These are phyloP conservation scores for Ictalurus punctatus DNA, from an alignment of 2,113 vertebrate genomes.

Conservation along the genomic window DNA sequence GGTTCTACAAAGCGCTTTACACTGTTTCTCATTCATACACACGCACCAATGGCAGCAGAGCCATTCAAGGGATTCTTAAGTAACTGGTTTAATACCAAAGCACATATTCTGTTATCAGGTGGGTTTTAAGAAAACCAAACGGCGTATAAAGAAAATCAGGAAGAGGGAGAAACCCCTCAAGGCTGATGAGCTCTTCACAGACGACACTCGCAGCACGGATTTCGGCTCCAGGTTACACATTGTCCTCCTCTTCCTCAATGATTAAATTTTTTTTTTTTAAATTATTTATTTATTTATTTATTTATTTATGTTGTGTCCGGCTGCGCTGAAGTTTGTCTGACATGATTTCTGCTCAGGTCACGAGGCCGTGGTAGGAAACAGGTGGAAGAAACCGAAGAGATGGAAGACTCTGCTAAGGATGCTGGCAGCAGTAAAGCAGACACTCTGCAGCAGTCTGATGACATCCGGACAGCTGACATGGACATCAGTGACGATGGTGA, in stretches of 20 bases:
- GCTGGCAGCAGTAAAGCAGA: background rate
- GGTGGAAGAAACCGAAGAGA: slow-evolving; percentile 23
- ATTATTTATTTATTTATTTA: background rate
- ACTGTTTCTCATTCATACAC: too few species aligned
- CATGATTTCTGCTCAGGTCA: slow-evolving; percentile 44
- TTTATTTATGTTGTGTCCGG: too few species aligned
- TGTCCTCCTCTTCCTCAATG: background rate
- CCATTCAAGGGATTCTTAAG: too few species aligned
- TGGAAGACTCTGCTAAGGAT: background rate
- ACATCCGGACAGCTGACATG: slow-evolving; percentile 83
- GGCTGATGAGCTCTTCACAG: slow-evolving; percentile 64
- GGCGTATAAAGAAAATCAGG: slow-evolving; percentile 82
- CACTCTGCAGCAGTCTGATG: slow-evolving; percentile 71
- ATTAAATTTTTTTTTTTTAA: background rate
- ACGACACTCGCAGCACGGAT: slow-evolving; percentile 75
- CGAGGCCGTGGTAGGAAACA: slow-evolving; percentile 74
- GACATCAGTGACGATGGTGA: slow-evolving; percentile 84
- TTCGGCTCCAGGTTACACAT: slow-evolving; percentile 80
- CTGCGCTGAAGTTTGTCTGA: background rate
- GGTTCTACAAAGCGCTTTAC: too few species aligned
- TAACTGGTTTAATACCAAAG: background rate
- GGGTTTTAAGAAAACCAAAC: slow-evolving; percentile 84
- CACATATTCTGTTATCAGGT: slow-evolving; percentile 59
- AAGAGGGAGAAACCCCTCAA: slow-evolving; percentile 77
- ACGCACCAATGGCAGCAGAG: too few species aligned